Evolutionary conservation across 2,888 invertebrate genomes (phyloP), one percentile per base, ranked within the genome.

Genomic region (Eledone cirrhosa): DNA sequence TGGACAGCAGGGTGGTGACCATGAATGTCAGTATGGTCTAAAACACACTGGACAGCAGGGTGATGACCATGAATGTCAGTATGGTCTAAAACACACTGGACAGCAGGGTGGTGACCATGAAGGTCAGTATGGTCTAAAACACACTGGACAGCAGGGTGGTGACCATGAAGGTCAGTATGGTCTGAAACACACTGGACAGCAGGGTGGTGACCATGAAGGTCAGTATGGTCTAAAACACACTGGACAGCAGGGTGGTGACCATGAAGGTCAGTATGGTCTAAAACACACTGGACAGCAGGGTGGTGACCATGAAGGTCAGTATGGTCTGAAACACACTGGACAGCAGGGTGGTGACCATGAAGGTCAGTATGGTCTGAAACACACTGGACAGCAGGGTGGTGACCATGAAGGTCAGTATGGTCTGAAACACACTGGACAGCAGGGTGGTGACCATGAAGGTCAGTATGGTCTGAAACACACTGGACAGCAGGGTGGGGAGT

Each of bases 371-470:
- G 16, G 22, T 53, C 59, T 22, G 22, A 53, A 16, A 53, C 16
- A 53, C n/a, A 69, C 22, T 33, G 48, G 75, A 16, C 59, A 53
- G 47, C 47, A 75, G 41, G 75, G 75, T 48, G 14, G 75, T 48
- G 48, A 75, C 75, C 41, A 24, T 75, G 75, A 48, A 75, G 41
- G 75, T 48, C n/a, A 48, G 75, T 41, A 31, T 75, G 41, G 41
- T 75, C 29, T 22, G 75, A 47, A 75, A 75, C 48, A n/a, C 41
- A 41, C 41, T 41, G 41, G 41, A 41, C 41, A 41, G n/a, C n/a
- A n/a, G n/a, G n/a, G n/a, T n/a, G n/a, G n/a, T n/a, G n/a, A n/a
- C n/a, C n/a, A n/a, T 16, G 16, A 16, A 41, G 41, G 41, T 41
- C 41, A 41, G 41, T 41, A 53, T 53, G 59, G 16, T 53, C 22